phyloP scores from a whole-genome alignment of 2,113 vertebrate species.

The Hippocampus comes region DNA sequence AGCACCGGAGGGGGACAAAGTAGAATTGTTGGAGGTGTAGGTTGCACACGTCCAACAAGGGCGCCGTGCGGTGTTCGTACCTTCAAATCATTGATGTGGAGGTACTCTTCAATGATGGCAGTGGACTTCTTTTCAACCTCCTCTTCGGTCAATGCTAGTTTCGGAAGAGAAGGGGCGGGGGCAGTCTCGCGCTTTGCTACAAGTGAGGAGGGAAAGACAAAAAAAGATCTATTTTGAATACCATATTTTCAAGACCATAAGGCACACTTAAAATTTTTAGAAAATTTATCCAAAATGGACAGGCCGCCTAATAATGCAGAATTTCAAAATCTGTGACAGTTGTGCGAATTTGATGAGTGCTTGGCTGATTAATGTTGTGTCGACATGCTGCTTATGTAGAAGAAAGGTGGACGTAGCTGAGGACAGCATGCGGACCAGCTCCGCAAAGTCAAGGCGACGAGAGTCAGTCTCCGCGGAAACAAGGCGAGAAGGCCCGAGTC shows the following conservation, averaged over 20 bases:
- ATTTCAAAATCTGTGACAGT: too few species aligned
- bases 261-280: too few species aligned
- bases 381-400: too few species aligned
- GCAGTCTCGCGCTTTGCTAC: conserved; percentile 78
- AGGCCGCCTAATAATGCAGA: too few species aligned
- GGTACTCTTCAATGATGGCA: conserved; percentile 91
- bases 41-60: not conserved
- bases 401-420: too few species aligned
- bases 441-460: too few species aligned
- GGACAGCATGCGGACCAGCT: too few species aligned
- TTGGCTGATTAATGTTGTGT: too few species aligned
- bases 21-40: not conserved
- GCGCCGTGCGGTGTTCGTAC: conserved; percentile 43
- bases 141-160: conserved; percentile 80
- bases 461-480: too few species aligned
- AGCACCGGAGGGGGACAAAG: not conserved
- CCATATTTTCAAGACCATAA: not conserved
- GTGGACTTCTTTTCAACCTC: conserved; percentile 90
- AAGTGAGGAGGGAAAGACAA: not conserved
- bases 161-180: conserved; percentile 61
- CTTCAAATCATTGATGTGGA: conserved; percentile 96
- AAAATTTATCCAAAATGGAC: too few species aligned
- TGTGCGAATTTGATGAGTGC: too few species aligned
- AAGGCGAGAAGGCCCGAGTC: too few species aligned
- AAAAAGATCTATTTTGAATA: not conserved